These are phyloP conservation scores for Aythya baeri DNA, from an alignment of 2,113 vertebrate species.

Conservation along the genomic window DNA sequence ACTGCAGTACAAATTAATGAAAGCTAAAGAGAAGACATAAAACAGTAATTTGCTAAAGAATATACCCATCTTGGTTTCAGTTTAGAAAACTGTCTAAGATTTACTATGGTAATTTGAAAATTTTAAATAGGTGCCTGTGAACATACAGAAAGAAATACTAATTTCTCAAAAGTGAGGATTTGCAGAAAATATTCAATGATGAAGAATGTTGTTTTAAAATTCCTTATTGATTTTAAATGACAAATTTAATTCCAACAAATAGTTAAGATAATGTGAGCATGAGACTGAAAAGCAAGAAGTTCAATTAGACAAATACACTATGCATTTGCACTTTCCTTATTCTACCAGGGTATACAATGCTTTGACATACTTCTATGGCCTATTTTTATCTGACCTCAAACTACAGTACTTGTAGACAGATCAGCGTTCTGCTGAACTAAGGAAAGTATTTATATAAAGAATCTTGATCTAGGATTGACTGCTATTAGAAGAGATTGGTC, in stretches of 20 bases:
- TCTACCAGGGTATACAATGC: not conserved
- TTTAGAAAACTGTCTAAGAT: not conserved
- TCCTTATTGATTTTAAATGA: not conserved
- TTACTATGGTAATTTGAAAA: not conserved
- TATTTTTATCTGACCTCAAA: slow-evolving; percentile 64
- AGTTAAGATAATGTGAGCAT: not conserved
- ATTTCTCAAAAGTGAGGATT: not conserved
- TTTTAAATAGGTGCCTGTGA: not conserved
- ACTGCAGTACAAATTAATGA: not conserved
- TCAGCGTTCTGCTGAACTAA: slow-evolving; percentile 55
- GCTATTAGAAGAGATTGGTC: slow-evolving; percentile 65
- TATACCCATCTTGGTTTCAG: not conserved
- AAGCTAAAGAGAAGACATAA: not conserved
- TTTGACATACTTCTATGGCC: slow-evolving; percentile 38
- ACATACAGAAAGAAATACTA: not conserved
- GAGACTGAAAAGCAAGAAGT: not conserved
- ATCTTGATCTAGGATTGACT: slow-evolving; percentile 70
- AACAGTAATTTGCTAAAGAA: not conserved
- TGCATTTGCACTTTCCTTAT: not conserved
- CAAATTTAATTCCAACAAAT: not conserved
- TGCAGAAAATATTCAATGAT: not conserved
- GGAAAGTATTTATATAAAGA: slow-evolving; percentile 63
- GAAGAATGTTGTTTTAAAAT: not conserved
- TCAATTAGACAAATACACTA: not conserved
- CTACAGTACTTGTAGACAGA: slow-evolving; percentile 42